Evolutionary conservation across 2,113 vertebrate genomes (phyloP).

Genomic region (Loxodonta africana): DNA sequence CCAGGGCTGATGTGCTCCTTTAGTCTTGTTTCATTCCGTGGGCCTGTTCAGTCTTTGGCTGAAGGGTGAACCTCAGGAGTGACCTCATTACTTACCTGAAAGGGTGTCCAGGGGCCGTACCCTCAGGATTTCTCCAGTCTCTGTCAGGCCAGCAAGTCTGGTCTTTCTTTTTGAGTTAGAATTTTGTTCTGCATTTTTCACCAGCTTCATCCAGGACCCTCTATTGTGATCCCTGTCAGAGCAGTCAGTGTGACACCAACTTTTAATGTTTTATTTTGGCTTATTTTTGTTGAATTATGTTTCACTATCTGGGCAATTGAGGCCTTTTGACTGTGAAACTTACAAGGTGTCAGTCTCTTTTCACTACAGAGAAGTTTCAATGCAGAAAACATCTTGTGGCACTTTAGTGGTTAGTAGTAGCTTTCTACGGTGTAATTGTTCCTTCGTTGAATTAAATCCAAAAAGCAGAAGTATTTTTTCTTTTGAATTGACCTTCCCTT

Average conservation of each 20-base stretch:
- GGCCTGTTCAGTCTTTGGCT: no score
- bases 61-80: no score
- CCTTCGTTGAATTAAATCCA: constrained; percentile 15
- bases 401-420: neutral
- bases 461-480: neutral
- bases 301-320: neutral
- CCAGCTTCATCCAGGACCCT: no score
- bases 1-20: no score
- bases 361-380: neutral
- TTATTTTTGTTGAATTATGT: constrained; percentile 26
- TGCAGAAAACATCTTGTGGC: neutral
- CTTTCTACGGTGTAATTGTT: neutral
- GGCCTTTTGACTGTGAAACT: constrained; percentile 29
- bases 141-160: no score
- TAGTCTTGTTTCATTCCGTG: no score
- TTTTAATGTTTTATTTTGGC: constrained; percentile 35
- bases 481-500: constrained; percentile 49
- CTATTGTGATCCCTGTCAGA: no score
- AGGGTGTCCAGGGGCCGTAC: no score
- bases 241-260: neutral
- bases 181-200: no score
- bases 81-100: no score
- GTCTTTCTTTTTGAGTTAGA: no score
- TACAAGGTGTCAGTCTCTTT: neutral
- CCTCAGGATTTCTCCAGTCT: no score